Evolutionary conservation across 2,888 invertebrate species (phyloP).

Genomic region (Nasonia oneida): DNA sequence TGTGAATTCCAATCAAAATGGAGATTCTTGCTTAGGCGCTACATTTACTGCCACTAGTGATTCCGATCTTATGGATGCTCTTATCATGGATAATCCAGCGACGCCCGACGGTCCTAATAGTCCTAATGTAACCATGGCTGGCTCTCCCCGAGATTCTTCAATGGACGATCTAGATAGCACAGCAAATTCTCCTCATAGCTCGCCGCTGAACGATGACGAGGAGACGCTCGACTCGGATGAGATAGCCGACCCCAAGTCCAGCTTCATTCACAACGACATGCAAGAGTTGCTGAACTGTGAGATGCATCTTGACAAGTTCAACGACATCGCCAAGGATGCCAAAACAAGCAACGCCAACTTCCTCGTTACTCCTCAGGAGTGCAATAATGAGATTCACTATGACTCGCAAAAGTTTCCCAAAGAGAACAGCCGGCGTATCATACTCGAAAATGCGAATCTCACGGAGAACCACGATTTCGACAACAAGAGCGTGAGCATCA

Average conservation of each 20-base stretch:
- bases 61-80: constrained; percentile 71
- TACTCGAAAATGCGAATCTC: constrained; percentile 78
- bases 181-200: constrained; percentile 74
- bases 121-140: constrained; percentile 74
- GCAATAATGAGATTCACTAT: constrained; percentile 80
- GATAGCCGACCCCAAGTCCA: constrained; percentile 71
- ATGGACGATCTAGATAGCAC: constrained; percentile 75
- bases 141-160: constrained; percentile 75
- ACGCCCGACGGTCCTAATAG: constrained; percentile 76
- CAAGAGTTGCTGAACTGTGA: constrained; percentile 67
- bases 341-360: constrained; percentile 83
- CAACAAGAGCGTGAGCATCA: constrained; percentile 77
- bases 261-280: constrained; percentile 74
- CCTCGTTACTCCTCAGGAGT: constrained; percentile 75
- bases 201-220: constrained; percentile 72
- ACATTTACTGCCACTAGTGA: constrained; percentile 70
- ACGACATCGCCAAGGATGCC: constrained; percentile 82
- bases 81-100: constrained; percentile 67
- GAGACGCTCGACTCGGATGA: constrained; percentile 75
- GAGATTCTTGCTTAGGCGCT: constrained; percentile 65
- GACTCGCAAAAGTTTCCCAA: constrained; percentile 82
- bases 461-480: constrained; percentile 79
- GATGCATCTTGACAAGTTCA: constrained; percentile 72
- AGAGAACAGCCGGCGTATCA: constrained; percentile 78
- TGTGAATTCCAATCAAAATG: constrained; percentile 65